A percentile compares a stretch with the other conserved stretches of the same genome.
Evolutionary conservation across 2,797 vertebrate species (phyloP).

Genomic region (Luscinia megarhynchos): DNA sequence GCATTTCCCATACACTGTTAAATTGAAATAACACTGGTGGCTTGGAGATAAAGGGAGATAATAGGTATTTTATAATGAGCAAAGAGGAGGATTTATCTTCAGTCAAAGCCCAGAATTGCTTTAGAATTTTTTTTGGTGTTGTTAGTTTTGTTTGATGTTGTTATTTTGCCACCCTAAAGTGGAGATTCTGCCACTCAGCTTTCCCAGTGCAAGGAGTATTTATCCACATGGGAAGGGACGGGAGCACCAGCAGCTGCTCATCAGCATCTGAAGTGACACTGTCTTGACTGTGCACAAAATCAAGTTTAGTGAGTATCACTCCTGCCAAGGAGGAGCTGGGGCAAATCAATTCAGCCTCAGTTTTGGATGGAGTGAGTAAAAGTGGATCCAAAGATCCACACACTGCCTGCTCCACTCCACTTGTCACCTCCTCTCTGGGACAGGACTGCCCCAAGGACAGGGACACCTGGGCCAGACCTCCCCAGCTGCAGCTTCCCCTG

Average conservation of each 20-base stretch:
- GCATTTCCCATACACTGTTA: conserved; percentile 67
- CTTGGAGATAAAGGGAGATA: conserved; percentile 72
- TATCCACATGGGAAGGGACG: rapidly evolving
- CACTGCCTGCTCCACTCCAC: rapidly evolving
- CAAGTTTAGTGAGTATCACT: not conserved
- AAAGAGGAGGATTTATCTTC: conserved; percentile 44
- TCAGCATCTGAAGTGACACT: not conserved
- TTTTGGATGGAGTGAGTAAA: rapidly evolving
- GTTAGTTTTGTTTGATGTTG: not conserved
- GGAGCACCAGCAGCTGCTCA: not conserved
- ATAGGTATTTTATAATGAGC: conserved; percentile 71
- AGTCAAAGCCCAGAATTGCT: conserved; percentile 29
- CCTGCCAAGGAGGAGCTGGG: not conserved
- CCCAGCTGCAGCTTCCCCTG: rapidly evolving
- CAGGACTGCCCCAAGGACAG: not conserved
- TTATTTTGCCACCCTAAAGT: conserved; percentile 41
- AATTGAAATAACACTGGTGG: conserved; percentile 71
- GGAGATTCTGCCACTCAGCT: not conserved
- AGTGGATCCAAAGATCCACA: not conserved
- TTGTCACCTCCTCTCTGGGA: not conserved
- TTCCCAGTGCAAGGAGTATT: not conserved
- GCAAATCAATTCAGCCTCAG: rapidly evolving
- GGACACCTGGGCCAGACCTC: rapidly evolving
- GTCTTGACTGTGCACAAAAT: not conserved
- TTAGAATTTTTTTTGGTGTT: not conserved